Conservation (phyloP, 2,113 vertebrate species). For the Centropus bengalensis region DNA sequence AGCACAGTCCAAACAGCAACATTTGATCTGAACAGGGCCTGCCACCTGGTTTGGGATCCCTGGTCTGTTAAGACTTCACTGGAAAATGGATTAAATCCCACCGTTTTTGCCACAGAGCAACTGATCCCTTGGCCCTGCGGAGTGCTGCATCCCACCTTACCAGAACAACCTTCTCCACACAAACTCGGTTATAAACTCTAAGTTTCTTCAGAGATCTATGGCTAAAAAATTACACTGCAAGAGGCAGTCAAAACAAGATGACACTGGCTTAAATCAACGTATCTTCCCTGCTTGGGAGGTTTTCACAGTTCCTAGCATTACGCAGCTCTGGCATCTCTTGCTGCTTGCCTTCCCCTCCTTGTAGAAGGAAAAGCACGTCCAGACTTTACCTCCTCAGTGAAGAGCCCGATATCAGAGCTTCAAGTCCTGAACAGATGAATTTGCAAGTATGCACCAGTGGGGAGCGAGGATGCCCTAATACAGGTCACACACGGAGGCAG, state of each 20-base stretch:
- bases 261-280: background rate
- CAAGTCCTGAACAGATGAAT: background rate
- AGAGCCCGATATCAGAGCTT: accelerated
- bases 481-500: background rate
- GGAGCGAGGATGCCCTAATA: background rate
- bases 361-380: background rate
- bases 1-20: background rate
- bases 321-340: background rate
- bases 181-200: background rate
- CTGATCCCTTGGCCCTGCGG: background rate
- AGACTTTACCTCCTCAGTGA: background rate
- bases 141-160: background rate
- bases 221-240: background rate
- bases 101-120: no score
- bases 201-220: background rate
- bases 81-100: background rate
- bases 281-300: background rate
- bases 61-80: background rate
- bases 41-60: background rate
- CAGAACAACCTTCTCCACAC: background rate
- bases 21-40: background rate
- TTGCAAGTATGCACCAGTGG: background rate
- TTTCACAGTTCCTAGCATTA: background rate
- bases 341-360: background rate
- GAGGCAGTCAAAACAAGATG: background rate